Evolutionary conservation across 2,797 vertebrate genomes (phyloP), one percentile per base, ranked within the genome.

Genomic region (Kryptolebias ocellatus): DNA sequence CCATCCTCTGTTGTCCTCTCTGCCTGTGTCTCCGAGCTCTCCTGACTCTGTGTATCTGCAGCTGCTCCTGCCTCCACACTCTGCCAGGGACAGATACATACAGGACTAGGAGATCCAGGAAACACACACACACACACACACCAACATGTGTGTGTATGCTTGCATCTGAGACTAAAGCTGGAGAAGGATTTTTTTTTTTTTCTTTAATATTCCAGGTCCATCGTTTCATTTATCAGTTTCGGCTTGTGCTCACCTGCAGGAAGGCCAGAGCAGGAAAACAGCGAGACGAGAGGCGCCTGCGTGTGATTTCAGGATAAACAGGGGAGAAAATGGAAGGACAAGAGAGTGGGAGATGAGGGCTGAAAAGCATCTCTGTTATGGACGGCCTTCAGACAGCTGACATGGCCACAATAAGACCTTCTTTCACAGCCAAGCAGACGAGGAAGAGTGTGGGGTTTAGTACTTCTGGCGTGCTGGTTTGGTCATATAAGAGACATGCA

Each of bases 311-410:
- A 50, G 71, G 71, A 57, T 70, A 82, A 81, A 66, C 68, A 27
- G 80, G 20, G 55, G 66, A 67, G 79, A 64, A 31, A 78, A 64
- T 44, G 72, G 75, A 67, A 74, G 61, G 75, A 81, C 83, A 78
- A 84, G 79, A 60, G 79, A 81, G 57, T 84, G 88, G 86, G 83
- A 85, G 76, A 82, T 76, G 76, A 84, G 79, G 86, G 87, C 86
- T 93, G 92, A 93, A 93, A 92, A 91, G 89, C 86, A 31, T 83
- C 90, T 93, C 93, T 94, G 92, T 93, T 94, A 89, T 90, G 84
- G 86, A 89, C 87, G 90, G 90, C 91, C 92, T 92, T 92, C 89
- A 93, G 92, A 93, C 93, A 94, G 92, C 92, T 93, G 93, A 94
- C 90, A 92, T 89, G 61, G 80, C 86, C 86, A 89, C 90, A 93